Base-by-base conservation (phyloP, 2,888 invertebrate species). In the Gastracanthus pulcherrimus region DNA sequence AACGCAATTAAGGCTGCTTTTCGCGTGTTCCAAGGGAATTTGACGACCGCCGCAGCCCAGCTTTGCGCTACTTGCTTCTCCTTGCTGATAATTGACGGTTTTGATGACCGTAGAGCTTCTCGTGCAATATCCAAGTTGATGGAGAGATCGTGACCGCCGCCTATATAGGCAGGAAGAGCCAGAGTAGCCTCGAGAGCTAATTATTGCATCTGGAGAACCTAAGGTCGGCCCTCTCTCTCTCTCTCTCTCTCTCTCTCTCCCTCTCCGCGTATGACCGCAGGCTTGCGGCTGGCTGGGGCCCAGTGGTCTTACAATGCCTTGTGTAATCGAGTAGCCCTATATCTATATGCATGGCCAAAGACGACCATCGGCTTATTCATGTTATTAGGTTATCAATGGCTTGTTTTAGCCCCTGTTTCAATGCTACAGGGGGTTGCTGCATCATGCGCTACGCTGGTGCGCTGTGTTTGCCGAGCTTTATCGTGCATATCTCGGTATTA, bases 331-430 rank as follows among this genome's bases (percentile, higher is more conserved):
- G 62, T 62, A 70, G 23, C 5, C 23, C 45, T 26, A 9, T 29
- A n/a, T n/a, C 45, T 23, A 3, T 55, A 23, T 7, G 26, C 2
- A 51, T 2, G 19, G 7, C 31, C 67, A 34, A 34, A 34, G 26
- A 58, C 77, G 48, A 4, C 23, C 26, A 48, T 45, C 29, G 45
- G 74, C 60, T 80, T 64, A 70, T 80, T 70, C 51, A 70, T 70
- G 80, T 69, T 80, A 80, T 80, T 80, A 80, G 38, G 60, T 80
- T 76, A 80, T 76, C 69, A 80, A 75, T 23, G 51, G 55, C 38
- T 75, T 75, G 70, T 55, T 51, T 70, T 70, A 80, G n/a, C 19
- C n/a, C 34, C 19, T n/a, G 16, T 16, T 26, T 31, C 48, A n/a
- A n/a, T n/a, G n/a, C n/a, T n/a, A 31, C 31, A 13, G 5, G 29